Evolutionary conservation across 2,113 vertebrate species (phyloP), one percentile per base, ranked within the genome.

Genomic region (Cephalophus harveyi): DNA sequence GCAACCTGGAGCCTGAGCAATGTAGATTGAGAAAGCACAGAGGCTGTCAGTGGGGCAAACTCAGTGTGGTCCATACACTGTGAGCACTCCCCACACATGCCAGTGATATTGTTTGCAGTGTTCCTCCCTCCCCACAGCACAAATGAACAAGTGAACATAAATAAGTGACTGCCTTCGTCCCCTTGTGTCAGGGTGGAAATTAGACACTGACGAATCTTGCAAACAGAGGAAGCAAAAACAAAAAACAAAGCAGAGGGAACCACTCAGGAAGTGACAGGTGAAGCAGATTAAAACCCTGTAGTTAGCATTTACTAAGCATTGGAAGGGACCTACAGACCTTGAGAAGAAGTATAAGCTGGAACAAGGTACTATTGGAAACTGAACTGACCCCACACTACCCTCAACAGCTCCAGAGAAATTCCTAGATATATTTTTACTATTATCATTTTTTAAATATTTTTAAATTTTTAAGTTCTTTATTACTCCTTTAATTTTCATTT

Each of bases 111-210:
- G 2, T 71, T 71, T 36, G 17, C 2, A 6, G n/a, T 71, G 9
- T 71, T 71, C 64, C 19, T 71, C 64, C 19, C n/a, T 36, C 19
- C n/a, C 19, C n/a, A 36, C 19, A 71, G 64, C 64, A 36, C 9
- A 36, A 71, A 36, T 36, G n/a, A 71, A n/a, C 64, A 36, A 36
- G n/a, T 36, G 5, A 71, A 9, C 64, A 36, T 36, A 36, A 71
- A 36, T 71, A 36, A 71, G 64, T 11, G n/a, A 23, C n/a, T n/a
- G 36, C n/a, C 64, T 36, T 71, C 1, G 0, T 71, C n/a, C 0
- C 17, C n/a, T 71, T 71, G 64, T 71, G 19, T 21, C n/a, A 12
- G n/a, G 1, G n/a, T 71, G 17, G 17, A 71, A 36, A 36, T 71
- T 71, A 71, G 19, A 71, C n/a, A 71, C n/a, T 71, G n/a, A 71